Evolutionary conservation across 2,113 vertebrate species (phyloP), one percentile per base, ranked within the genome.

Genomic region (Geococcyx californianus): DNA sequence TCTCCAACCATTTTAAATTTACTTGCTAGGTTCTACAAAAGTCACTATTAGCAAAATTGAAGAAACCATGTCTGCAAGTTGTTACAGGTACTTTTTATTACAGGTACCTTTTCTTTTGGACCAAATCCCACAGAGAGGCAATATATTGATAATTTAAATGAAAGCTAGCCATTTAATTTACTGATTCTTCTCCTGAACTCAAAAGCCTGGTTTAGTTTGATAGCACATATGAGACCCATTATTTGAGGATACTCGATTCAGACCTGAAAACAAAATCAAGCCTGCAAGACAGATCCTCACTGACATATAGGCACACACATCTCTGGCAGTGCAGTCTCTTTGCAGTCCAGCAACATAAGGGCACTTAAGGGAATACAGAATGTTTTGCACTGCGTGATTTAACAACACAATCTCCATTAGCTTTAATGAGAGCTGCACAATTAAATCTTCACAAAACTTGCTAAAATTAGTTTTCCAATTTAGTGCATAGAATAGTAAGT

Each of bases 351-450:
- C 73, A 93, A 80, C 88, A 80, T 80, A 95, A 95, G 64, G 73
- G 64, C 60, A 75, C 91, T 89, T 95, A 86, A 94, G 63, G 79
- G 84, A 66, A 93, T 93, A 79, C 36, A 47, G 76, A 94, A 84
- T 69, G 64, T 88, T 95, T 74, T 38, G 11, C 64, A 54, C 0
- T 5, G 59, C 19, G 6, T 92, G 83, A 93, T 95, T 83, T 87
- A 96, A 93, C 75, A 67, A 86, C 86, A 84, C 56, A 79, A 42
- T 75, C 45, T 83, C 88, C 75, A 80, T 95, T 94, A 96, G n/a
- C 45, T 89, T 73, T 97, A 93, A 97, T 58, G 87, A 96, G 80
- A 33, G 8, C 36, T 90, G 29, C 52, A 73, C 36, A 79, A 79
- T 92, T 94, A 89, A 91, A 66, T 96, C 77, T 86, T 87, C 72